phyloP scores from a whole-genome alignment of 23 tunicate species.

The Halocynthia aurantium region DNA sequence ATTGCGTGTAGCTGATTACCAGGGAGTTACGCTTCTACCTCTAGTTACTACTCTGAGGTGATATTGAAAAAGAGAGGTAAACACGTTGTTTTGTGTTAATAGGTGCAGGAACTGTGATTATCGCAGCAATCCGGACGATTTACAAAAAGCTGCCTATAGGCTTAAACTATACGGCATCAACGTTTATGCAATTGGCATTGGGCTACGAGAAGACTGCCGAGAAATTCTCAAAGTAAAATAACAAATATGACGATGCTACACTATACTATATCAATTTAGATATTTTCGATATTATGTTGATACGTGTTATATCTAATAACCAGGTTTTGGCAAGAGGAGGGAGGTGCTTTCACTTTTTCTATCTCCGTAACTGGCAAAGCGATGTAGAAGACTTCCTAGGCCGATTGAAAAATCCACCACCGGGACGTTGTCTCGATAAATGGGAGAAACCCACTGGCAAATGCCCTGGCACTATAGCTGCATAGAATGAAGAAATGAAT shows the following conservation, averaged over 20 bases:
- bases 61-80: too few species aligned
- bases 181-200: constrained; percentile 68
- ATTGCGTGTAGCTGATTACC: too few species aligned
- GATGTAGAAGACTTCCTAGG: constrained; percentile 42
- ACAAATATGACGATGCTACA: neutral
- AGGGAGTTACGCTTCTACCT: too few species aligned
- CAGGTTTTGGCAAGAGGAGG: constrained; percentile 83
- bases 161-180: constrained; percentile 33
- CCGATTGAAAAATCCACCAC: constrained; percentile 52
- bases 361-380: constrained; percentile 49
- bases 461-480: constrained; percentile 13
- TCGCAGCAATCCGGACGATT: neutral
- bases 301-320: neutral
- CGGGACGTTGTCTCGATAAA: constrained; percentile 26
- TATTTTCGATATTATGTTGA: neutral
- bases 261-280: neutral
- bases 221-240: constrained; percentile 34
- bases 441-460: constrained; percentile 43
- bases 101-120: constrained; percentile 54
- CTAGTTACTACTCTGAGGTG: too few species aligned
- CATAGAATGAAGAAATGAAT: too few species aligned
- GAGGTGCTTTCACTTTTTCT: constrained; percentile 78
- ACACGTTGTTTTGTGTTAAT: too few species aligned
- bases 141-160: constrained; percentile 19
- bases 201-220: constrained; percentile 39